A percentile compares a stretch with the other conserved stretches of the same genome.
phyloP scores from a whole-genome alignment of 2,888 invertebrate species.

The Carcina quercana region DNA sequence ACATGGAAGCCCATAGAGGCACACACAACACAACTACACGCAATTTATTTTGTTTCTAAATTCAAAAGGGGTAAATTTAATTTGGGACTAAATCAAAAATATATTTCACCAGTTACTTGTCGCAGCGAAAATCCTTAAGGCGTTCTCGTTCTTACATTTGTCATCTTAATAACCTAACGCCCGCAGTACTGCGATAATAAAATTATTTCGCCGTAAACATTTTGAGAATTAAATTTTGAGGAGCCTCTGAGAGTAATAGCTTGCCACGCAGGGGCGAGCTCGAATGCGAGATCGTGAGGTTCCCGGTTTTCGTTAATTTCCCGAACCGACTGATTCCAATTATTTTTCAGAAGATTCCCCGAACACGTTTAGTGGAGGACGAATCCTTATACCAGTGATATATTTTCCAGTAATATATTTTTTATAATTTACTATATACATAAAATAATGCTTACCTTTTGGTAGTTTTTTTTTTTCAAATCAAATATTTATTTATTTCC shows the following conservation, averaged over 20 bases:
- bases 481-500: too few relatives aligned
- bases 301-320: neutral
- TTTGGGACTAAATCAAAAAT: neutral
- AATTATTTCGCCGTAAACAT: constrained; percentile 53
- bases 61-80: too few relatives aligned
- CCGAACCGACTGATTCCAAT: neutral
- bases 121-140: constrained; percentile 7
- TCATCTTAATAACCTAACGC: constrained; percentile 42
- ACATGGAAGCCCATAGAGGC: too few relatives aligned
- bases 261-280: constrained; percentile 6
- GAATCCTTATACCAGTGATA: too few relatives aligned
- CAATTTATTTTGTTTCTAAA: too few relatives aligned
- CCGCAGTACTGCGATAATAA: constrained; percentile 47
- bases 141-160: constrained; percentile 25
- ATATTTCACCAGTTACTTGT: neutral
- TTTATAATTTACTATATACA: too few relatives aligned
- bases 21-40: too few relatives aligned
- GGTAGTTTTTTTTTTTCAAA: too few relatives aligned
- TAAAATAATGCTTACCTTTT: too few relatives aligned
- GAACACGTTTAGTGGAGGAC: too few relatives aligned
- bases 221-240: constrained; percentile 49
- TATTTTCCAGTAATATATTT: too few relatives aligned
- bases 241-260: constrained; percentile 20
- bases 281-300: neutral
- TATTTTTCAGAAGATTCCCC: too few relatives aligned